phyloP scores from a whole-genome alignment of 2,113 vertebrate species.

The Egretta garzetta region DNA sequence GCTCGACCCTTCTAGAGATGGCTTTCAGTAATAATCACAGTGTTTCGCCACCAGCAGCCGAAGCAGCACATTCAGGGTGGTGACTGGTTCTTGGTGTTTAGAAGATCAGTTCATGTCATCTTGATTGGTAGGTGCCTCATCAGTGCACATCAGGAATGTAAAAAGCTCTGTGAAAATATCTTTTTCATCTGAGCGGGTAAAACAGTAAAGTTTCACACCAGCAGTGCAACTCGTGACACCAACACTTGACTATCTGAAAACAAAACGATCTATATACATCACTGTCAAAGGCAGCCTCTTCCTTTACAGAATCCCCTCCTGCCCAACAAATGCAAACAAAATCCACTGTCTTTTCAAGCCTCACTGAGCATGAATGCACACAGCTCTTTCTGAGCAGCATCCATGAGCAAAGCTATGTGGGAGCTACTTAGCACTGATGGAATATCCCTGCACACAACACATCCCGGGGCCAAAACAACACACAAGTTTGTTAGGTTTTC shows the following conservation, averaged over 20 bases:
- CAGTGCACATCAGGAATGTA: neutral
- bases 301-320: neutral
- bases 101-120: neutral
- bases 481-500: neutral
- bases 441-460: neutral
- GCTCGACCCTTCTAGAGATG: neutral
- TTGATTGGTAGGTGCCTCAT: neutral
- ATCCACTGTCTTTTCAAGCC: neutral
- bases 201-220: neutral
- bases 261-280: neutral
- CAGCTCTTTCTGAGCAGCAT: neutral
- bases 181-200: neutral
- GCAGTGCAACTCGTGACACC: neutral
- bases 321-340: neutral
- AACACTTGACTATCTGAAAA: neutral
- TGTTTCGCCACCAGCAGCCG: neutral
- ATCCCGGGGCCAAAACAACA: neutral
- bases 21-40: neutral
- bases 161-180: neutral
- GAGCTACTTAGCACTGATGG: neutral
- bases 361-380: neutral
- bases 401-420: neutral
- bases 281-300: neutral
- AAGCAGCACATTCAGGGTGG: neutral
- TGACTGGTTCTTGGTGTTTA: neutral